A percentile compares a stretch with the other conserved stretches of the same genome.
phyloP scores from a whole-genome alignment of 2,797 vertebrate species.

The Oryzias sinensis region DNA sequence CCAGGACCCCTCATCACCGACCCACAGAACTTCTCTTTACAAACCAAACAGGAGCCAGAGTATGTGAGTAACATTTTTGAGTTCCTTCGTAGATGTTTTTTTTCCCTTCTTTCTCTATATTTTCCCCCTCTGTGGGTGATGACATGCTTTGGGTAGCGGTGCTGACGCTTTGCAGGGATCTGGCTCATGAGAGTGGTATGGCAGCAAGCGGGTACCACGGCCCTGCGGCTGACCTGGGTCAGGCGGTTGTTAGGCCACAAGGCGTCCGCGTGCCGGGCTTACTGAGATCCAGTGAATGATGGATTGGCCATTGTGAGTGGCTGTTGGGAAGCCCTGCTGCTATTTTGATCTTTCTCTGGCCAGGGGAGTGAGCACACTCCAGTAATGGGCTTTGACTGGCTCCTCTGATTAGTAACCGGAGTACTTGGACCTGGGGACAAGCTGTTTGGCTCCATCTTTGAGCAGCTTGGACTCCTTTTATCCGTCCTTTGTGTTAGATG shows the following conservation, averaged over 20 bases:
- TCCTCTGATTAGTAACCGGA: constrained; percentile 73
- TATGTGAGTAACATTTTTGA: constrained; percentile 83
- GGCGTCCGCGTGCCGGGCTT: constrained; percentile 75
- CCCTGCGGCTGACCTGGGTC: constrained; percentile 75
- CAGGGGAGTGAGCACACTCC: constrained; percentile 67
- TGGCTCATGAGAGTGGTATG: constrained; percentile 61
- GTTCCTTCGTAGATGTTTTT: constrained; percentile 67
- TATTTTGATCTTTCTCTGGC: constrained; percentile 75
- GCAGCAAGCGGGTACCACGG: constrained; percentile 61
- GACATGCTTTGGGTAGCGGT: constrained; percentile 70
- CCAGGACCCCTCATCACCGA: constrained; percentile 82
- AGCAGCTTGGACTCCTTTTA: constrained; percentile 57
- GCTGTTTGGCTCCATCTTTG: constrained; percentile 52
- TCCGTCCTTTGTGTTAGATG: constrained; percentile 54
- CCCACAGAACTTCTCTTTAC: constrained; percentile 89
- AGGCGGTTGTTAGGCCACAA: constrained; percentile 76
- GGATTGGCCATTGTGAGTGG: constrained; percentile 72
- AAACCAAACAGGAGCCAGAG: constrained; percentile 87
- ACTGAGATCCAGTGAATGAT: constrained; percentile 71
- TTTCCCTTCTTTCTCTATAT: constrained; percentile 64
- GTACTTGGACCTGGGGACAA: constrained; percentile 61
- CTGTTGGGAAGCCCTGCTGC: constrained; percentile 73
- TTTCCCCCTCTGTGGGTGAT: constrained; percentile 65
- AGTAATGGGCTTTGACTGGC: constrained; percentile 71
- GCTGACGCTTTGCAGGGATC: constrained; percentile 62